Evolutionary conservation across 2,888 invertebrate genomes (phyloP), one percentile per base, ranked within the genome.

Genomic region (Amblyjoppa fuscipennis): DNA sequence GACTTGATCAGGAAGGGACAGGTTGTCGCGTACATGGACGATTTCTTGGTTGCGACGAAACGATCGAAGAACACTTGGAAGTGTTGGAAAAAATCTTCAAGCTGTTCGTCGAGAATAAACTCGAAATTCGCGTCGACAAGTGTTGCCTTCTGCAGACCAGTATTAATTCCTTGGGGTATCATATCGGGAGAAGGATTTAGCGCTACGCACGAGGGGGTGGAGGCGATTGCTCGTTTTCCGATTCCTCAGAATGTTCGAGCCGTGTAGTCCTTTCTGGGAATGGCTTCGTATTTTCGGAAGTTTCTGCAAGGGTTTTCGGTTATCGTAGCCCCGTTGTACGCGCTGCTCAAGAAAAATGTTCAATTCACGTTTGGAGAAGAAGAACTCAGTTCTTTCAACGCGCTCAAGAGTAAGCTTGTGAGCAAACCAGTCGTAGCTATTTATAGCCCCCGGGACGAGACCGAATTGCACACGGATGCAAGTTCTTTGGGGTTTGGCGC

Each of bases 311-410:
- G 76, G 5, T 88, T 89, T 85, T 87, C 78, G 77, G 51, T 66
- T 31, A 84, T 89, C 28, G 91, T 92, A 11, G 88, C 90, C 66
- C 92, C 92, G 0, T 71, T 93, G 9, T n/a, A n/a, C n/a, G n/a
- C n/a, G n/a, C n/a, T n/a, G n/a, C n/a, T n/a, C n/a, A n/a, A n/a
- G n/a, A n/a, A n/a, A n/a, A n/a, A n/a, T n/a, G n/a, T n/a, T n/a
- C n/a, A n/a, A n/a, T n/a, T n/a, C n/a, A n/a, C n/a, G n/a, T n/a
- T n/a, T n/a, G n/a, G n/a, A n/a, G n/a, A n/a, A n/a, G n/a, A n/a
- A n/a, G n/a, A n/a, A n/a, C n/a, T n/a, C n/a, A n/a, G n/a, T n/a
- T n/a, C n/a, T n/a, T n/a, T n/a, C n/a, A n/a, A n/a, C n/a, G n/a
- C n/a, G n/a, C n/a, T n/a, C n/a, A n/a, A n/a, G n/a, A n/a, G n/a